Percentiles rank a stretch among this genome's conserved stretches.
phyloP scores from a whole-genome alignment of 2,113 vertebrate genomes.

The Mustela nigripes region DNA sequence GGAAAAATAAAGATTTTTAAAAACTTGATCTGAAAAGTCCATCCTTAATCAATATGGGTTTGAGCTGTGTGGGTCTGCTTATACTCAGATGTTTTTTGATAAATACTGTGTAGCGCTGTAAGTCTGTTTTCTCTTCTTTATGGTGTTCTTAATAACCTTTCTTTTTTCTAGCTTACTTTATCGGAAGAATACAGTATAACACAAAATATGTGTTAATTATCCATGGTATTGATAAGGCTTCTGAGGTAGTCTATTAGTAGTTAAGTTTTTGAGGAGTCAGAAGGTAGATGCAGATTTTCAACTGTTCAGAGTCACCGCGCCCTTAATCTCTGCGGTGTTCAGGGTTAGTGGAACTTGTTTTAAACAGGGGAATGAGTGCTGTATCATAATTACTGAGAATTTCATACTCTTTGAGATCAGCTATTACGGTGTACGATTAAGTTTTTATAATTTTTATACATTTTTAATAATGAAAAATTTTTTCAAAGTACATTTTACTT shows the following conservation, averaged over 20 bases:
- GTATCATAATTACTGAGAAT: not conserved
- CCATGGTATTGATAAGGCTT: not conserved
- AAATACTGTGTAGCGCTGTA: not conserved
- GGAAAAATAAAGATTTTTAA: conserved; percentile 5
- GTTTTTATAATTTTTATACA: not conserved
- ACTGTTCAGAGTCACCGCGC: not conserved
- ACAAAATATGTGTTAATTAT: not conserved
- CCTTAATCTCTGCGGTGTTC: not conserved
- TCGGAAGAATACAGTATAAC: not conserved
- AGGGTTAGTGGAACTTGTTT: not conserved
- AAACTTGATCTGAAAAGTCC: not conserved
- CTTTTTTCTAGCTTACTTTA: not conserved
- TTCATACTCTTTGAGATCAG: not conserved
- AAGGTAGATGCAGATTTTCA: not conserved
- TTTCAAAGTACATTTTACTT: not conserved
- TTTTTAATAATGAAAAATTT: not conserved
- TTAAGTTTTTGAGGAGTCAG: not conserved
- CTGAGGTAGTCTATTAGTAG: not conserved
- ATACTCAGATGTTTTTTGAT: not conserved
- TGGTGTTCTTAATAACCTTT: not conserved
- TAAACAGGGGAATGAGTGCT: not conserved
- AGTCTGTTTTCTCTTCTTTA: not conserved
- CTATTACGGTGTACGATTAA: not conserved
- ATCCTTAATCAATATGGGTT: not conserved
- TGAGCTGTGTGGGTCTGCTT: not conserved